Conservation (phyloP, 2,888 invertebrate species). For the Helicoverpa assulta region DNA sequence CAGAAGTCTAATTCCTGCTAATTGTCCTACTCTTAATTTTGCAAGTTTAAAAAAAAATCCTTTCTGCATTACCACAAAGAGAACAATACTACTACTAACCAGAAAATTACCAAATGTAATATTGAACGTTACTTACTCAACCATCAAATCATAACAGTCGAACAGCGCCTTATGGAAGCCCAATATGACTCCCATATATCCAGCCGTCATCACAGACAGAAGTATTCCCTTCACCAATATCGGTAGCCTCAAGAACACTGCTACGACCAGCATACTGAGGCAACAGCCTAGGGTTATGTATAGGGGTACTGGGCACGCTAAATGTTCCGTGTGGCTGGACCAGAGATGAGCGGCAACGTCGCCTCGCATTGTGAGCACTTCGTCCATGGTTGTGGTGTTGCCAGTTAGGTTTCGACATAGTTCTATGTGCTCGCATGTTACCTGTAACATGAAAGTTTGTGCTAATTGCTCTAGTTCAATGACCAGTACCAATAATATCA, state of each 20-base stretch:
- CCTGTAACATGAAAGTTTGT: slow-evolving; percentile 68
- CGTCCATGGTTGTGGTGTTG: slow-evolving; percentile 88
- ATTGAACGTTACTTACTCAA: no score
- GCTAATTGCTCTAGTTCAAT: no score
- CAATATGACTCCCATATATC: slow-evolving; percentile 95
- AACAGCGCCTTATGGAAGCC: slow-evolving; percentile 95
- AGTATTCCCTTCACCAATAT: slow-evolving; percentile 95
- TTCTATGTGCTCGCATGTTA: slow-evolving; percentile 84
- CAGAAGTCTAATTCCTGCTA: no score
- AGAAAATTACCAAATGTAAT: no score
- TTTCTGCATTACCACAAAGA: no score
- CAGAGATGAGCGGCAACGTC: slow-evolving; percentile 79
- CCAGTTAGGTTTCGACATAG: slow-evolving; percentile 83
- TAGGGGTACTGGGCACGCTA: slow-evolving; percentile 95
- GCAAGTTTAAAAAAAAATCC: no score
- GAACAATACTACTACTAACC: no score
- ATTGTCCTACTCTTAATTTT: no score
- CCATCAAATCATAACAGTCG: slow-evolving; percentile 94
- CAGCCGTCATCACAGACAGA: slow-evolving; percentile 94
- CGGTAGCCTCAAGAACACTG: slow-evolving; percentile 95
- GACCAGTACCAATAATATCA: no score
- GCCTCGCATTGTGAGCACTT: slow-evolving; percentile 80
- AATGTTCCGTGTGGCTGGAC: slow-evolving; percentile 91
- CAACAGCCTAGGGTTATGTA: slow-evolving; percentile 96
- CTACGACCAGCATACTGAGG: slow-evolving; percentile 95